Percentiles rank a stretch among this genome's conserved stretches.
phyloP scores from a whole-genome alignment of 2,797 vertebrate species.

The Syndactyla subalaris region DNA sequence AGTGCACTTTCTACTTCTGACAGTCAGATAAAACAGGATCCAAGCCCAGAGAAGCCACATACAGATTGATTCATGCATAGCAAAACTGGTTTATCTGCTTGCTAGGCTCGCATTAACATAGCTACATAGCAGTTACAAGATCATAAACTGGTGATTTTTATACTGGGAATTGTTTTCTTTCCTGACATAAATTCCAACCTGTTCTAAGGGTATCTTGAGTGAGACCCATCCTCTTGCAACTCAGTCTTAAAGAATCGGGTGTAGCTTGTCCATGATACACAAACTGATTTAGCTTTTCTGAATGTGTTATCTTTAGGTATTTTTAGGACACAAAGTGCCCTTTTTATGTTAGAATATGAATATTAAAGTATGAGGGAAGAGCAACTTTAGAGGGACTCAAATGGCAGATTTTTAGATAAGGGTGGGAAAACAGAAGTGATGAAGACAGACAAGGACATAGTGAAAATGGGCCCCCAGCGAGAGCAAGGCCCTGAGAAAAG shows the following conservation, averaged over 20 bases:
- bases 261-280: background rate
- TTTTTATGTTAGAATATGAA: background rate
- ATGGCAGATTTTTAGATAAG: background rate
- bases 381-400: background rate
- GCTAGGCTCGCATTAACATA: background rate
- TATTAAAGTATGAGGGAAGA: background rate
- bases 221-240: background rate
- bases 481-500: background rate
- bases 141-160: background rate
- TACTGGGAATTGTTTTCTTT: background rate
- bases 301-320: background rate
- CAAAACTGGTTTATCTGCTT: conserved; percentile 29
- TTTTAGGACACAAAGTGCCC: background rate
- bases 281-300: background rate
- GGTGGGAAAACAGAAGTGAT: background rate
- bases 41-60: background rate
- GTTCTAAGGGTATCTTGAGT: background rate
- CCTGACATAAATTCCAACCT: background rate
- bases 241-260: background rate
- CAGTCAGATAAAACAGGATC: background rate
- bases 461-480: background rate
- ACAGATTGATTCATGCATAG: background rate
- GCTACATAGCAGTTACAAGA: background rate
- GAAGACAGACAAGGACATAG: background rate
- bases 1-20: background rate